Evolutionary conservation across 2,797 vertebrate species (phyloP).

Genomic region (Sebastolobus alascanus): DNA sequence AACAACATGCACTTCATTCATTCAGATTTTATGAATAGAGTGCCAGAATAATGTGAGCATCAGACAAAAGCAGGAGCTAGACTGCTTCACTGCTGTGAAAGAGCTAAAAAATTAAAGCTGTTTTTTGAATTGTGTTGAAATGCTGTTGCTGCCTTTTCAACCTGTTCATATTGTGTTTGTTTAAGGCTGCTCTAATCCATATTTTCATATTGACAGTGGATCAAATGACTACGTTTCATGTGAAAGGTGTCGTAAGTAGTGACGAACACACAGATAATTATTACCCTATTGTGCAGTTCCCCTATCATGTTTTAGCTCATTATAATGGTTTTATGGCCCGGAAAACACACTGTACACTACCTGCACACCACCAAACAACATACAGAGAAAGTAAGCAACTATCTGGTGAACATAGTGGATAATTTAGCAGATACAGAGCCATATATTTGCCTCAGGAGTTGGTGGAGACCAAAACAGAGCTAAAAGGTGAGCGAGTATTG

Average conservation of each 20-base stretch:
- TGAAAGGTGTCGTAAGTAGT: neutral
- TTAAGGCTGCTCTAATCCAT: neutral
- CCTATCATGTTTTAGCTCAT: neutral
- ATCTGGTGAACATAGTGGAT: neutral
- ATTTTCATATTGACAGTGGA: neutral
- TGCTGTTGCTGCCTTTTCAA: neutral
- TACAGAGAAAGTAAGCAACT: neutral
- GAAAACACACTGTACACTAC: neutral
- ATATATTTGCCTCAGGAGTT: neutral
- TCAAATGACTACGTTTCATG: neutral
- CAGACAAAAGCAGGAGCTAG: conserved; percentile 9
- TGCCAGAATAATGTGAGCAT: neutral
- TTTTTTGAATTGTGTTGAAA: neutral
- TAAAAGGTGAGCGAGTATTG: neutral
- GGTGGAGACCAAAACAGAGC: neutral
- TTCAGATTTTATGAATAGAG: conserved; percentile 1
- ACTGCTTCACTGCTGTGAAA: neutral
- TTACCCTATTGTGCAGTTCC: neutral
- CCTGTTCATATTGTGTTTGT: neutral
- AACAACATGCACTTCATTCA: conserved; percentile 6
- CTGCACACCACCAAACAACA: neutral
- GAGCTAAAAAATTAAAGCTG: neutral
- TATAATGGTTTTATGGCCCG: neutral
- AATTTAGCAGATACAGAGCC: neutral
- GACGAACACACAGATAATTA: neutral